phyloP scores from a whole-genome alignment of 1,140 invertebrate genomes.

The Macrocentrus cingulum region DNA sequence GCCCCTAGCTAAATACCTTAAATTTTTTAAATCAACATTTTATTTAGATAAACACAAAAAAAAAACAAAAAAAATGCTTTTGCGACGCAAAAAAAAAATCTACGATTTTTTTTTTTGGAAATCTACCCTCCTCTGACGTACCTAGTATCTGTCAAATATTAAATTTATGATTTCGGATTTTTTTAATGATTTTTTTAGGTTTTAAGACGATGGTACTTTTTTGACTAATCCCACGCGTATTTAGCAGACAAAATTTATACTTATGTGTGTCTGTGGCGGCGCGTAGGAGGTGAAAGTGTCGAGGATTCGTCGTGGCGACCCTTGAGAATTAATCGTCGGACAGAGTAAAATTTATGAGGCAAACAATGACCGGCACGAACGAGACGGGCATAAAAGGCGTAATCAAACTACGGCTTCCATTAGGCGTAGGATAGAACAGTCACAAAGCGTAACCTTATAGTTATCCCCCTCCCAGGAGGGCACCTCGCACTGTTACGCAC shows the following conservation, averaged over 20 bases:
- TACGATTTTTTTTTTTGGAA: too few relatives aligned
- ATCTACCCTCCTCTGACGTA: too few relatives aligned
- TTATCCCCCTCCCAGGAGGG: background rate
- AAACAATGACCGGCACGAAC: slow-evolving; percentile 21
- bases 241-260: background rate
- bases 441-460: background rate
- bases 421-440: slow-evolving; percentile 1
- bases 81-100: too few relatives aligned
- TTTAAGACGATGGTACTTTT: too few relatives aligned
- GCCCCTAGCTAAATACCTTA: too few relatives aligned
- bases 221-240: background rate
- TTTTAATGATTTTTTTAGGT: too few relatives aligned
- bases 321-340: slow-evolving; percentile 33
- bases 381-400: slow-evolving; percentile 18
- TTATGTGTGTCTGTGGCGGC: background rate
- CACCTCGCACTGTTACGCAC: background rate
- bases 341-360: slow-evolving; percentile 28
- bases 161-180: too few relatives aligned
- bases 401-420: slow-evolving; percentile 25
- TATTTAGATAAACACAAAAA: too few relatives aligned
- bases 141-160: too few relatives aligned
- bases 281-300: slow-evolving; percentile 13
- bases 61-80: too few relatives aligned
- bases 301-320: slow-evolving; percentile 16
- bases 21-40: too few relatives aligned